Evolutionary conservation across 2,113 vertebrate species (phyloP).

Genomic region (Zapus hudsonius): DNA sequence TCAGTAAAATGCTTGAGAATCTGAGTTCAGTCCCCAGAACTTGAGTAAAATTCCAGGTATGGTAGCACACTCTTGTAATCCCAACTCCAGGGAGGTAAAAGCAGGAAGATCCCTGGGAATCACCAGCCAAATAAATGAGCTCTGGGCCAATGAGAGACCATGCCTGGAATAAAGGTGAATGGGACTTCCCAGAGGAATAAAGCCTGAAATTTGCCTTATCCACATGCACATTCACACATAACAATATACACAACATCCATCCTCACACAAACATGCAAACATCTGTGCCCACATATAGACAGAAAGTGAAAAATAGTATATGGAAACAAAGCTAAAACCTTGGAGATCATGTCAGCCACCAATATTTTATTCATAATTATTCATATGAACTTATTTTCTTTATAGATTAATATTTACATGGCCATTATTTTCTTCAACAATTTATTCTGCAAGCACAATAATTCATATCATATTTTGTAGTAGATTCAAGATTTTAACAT

Average conservation of each 20-base stretch:
- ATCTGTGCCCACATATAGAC: neutral
- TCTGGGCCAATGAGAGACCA: no score
- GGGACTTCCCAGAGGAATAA: no score
- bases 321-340: no score
- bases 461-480: conserved; percentile 30
- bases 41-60: no score
- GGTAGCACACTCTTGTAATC: no score
- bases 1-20: no score
- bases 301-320: neutral
- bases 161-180: neutral
- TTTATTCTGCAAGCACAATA: neutral
- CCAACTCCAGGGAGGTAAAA: no score
- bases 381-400: neutral
- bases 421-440: neutral
- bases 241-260: neutral
- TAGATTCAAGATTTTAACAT: neutral
- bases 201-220: no score
- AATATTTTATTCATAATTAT: neutral
- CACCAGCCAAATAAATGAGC: no score
- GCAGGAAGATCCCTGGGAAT: no score
- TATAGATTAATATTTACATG: neutral
- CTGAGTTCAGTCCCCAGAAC: no score
- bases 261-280: neutral
- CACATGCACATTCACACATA: neutral
- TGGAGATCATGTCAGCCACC: neutral